Conservation (phyloP, 2,797 vertebrate species). For the Spea hammondii region DNA sequence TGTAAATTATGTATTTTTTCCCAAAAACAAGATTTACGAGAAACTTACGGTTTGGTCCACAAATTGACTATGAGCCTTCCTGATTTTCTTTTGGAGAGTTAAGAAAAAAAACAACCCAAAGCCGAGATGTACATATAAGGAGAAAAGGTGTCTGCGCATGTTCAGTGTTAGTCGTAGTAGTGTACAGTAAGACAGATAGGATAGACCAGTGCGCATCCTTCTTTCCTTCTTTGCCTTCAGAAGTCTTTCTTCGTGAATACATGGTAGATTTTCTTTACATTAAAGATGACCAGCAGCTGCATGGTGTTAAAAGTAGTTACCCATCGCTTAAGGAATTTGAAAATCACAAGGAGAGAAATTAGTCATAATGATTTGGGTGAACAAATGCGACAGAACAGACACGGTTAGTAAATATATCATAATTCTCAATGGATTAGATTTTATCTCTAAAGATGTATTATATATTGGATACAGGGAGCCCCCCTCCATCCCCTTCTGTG, state of each 20-base stretch:
- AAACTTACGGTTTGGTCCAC: neutral
- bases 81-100: slow-evolving; percentile 2
- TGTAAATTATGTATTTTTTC: neutral
- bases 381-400: too few relatives aligned
- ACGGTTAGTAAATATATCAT: too few relatives aligned
- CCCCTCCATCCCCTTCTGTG: too few relatives aligned
- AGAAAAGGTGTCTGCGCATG: slow-evolving; percentile 17
- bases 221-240: slow-evolving; percentile 13
- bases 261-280: neutral
- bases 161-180: slow-evolving; percentile 29
- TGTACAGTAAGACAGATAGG: slow-evolving; percentile 5
- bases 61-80: neutral
- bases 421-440: too few relatives aligned
- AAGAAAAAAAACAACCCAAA: neutral
- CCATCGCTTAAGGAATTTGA: neutral
- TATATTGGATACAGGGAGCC: too few relatives aligned
- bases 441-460: too few relatives aligned
- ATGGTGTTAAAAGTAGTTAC: neutral
- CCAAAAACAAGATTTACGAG: too few relatives aligned
- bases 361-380: neutral
- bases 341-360: neutral
- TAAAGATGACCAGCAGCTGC: neutral
- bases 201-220: neutral
- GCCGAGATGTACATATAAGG: neutral
- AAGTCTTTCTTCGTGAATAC: neutral